Evolutionary conservation across 2,113 vertebrate species (phyloP), one percentile per base, ranked within the genome.

Genomic region (Tupaia chinensis): DNA sequence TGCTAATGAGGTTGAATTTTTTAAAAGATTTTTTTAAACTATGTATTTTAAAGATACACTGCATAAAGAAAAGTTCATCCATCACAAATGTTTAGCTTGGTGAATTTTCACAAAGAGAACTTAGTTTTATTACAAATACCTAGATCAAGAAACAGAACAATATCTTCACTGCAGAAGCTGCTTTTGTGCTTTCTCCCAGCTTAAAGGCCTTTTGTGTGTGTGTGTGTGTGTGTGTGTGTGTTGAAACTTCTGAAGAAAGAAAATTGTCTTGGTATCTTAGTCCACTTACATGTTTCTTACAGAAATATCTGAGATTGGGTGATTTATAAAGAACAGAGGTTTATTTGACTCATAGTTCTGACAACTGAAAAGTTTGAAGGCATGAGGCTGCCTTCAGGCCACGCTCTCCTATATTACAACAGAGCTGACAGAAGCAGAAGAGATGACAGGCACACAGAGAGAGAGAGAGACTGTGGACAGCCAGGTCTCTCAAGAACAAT

Each of bases 181-280:
- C 82, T 8, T 58, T n/a, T 77, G 22, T 32, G 29, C 23, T 86
- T 14, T 84, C 2, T 9, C 78, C 20, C 74, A 66, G 13, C 27
- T n/a, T 92, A 25, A 86, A 34, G 69, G 54, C 6, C 3, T 56
- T 68, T 56, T 69, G n/a, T n/a, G 32, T 32, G 32, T 32, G 32
- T 32, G 32, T 32, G 32, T 32, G 32, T 32, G 32, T 32, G 44
- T 44, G 44, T 44, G 44, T 77, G 4, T 27, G 65, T 16, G n/a
- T 17, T 60, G 78, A 94, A 81, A 89, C 29, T 17, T 77, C 80
- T 68, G n/a, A 82, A 89, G 84, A 86, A 86, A 85, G 83, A 84
- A 91, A 89, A 68, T 22, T 56, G 79, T 72, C 53, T 32, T 89
- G 86, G 53, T 44, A 44, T 44, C 44, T 44, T 44, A 44, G 44